A percentile compares a stretch with the other conserved stretches of the same genome.
Conservation (phyloP, 2,888 invertebrate genomes). For the Odontomyia ornata region DNA sequence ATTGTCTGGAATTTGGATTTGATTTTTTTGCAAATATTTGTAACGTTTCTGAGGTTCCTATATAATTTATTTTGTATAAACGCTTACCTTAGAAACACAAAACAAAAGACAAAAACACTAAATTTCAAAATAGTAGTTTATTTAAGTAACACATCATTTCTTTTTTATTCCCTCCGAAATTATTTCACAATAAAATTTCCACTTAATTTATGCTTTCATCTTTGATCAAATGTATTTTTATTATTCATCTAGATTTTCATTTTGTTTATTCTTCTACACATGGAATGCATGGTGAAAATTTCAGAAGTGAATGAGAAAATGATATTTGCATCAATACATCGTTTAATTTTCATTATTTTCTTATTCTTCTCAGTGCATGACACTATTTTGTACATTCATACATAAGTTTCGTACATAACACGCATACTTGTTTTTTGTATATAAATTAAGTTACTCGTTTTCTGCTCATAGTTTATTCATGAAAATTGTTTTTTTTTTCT, state of each 20-base stretch:
- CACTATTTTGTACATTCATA: conserved; percentile 28
- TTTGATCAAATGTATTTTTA: conserved; percentile 40
- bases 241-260: conserved; percentile 42
- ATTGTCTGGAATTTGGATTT: no score
- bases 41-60: no score
- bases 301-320: conserved; percentile 34
- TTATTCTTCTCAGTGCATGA: neutral
- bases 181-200: conserved; percentile 46
- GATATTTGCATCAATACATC: conserved; percentile 24
- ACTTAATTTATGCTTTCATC: conserved; percentile 42
- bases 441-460: conserved; percentile 29
- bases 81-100: no score
- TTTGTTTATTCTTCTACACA: conserved; percentile 57
- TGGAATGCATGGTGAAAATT: conserved; percentile 59
- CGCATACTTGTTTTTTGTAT: conserved; percentile 1
- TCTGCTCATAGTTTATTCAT: neutral
- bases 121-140: conserved; percentile 53
- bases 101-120: no score
- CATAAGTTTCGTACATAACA: conserved; percentile 22
- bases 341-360: neutral
- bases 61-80: no score
- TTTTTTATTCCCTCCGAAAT: conserved; percentile 51
- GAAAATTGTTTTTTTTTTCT: neutral
- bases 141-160: conserved; percentile 56
- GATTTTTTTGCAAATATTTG: no score